These are phyloP conservation scores for Linnaemya tessellans DNA, from an alignment of 2,888 invertebrate species.

Conservation along the genomic window DNA sequence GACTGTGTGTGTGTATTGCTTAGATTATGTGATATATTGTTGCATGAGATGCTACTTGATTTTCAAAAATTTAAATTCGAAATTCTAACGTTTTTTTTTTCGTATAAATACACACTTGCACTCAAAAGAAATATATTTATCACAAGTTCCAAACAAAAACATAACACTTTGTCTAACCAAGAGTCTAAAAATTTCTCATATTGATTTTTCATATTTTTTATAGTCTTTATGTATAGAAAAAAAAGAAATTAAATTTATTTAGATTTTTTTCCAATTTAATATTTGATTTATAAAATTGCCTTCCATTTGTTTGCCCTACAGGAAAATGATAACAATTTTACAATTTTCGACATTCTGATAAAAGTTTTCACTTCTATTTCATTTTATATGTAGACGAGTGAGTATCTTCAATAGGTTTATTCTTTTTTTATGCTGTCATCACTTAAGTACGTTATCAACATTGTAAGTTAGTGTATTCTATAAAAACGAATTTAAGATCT, in stretches of 20 bases:
- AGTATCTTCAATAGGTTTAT: background rate
- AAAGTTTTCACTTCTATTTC: background rate
- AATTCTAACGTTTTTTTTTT: background rate
- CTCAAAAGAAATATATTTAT: too few species aligned
- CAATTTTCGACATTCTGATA: background rate
- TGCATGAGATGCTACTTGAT: background rate
- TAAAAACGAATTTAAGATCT: slow-evolving; percentile 3
- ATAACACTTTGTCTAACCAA: background rate
- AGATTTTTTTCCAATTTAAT: background rate
- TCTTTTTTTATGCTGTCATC: background rate
- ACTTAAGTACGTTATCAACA: background rate
- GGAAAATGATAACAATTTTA: too few species aligned
- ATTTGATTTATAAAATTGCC: background rate
- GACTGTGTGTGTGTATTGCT: background rate
- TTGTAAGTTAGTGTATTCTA: background rate
- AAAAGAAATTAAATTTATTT: too few species aligned
- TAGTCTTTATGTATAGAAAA: too few species aligned
- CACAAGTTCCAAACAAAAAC: background rate
- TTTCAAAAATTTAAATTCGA: background rate
- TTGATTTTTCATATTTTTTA: background rate
- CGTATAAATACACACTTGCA: background rate
- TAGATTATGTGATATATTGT: background rate
- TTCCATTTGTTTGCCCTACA: too few species aligned
- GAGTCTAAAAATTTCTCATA: background rate
- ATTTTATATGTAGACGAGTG: background rate